Evolutionary conservation across 2,113 vertebrate species (phyloP).

Genomic region (Megaceryle torquata): DNA sequence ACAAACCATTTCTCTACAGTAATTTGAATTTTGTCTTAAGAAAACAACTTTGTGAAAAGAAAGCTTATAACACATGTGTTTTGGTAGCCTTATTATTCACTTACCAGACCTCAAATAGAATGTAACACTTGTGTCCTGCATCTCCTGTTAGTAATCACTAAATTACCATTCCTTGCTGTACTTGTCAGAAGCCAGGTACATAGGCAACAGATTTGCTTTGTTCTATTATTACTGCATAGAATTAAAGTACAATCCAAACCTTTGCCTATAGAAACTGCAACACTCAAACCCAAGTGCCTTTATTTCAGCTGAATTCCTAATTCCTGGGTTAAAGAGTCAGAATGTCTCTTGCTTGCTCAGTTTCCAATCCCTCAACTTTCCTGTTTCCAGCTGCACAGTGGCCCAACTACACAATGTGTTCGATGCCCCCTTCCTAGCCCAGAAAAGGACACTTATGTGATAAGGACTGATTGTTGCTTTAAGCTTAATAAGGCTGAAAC

Average conservation of each 20-base stretch:
- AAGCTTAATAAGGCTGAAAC: background rate
- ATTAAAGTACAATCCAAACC: background rate
- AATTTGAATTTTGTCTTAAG: background rate
- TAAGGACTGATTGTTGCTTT: background rate
- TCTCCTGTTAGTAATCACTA: background rate
- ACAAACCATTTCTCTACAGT: background rate
- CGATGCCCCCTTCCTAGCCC: background rate
- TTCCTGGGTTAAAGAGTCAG: background rate
- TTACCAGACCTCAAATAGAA: background rate
- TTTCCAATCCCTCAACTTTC: background rate
- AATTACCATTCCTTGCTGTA: background rate
- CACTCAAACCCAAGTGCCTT: background rate
- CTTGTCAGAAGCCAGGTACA: background rate
- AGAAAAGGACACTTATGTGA: background rate
- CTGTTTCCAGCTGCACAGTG: background rate
- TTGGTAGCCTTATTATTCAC: background rate
- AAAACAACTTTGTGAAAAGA: background rate
- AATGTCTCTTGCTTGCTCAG: background rate
- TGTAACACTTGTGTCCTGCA: background rate
- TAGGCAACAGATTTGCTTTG: background rate
- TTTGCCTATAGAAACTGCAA: background rate
- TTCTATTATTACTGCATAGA: background rate
- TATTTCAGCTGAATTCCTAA: background rate
- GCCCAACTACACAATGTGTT: background rate
- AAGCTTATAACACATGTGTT: background rate